These are phyloP conservation scores for Bolborhynchus lineola DNA, from an alignment of 2,113 vertebrate genomes.

Conservation along the genomic window DNA sequence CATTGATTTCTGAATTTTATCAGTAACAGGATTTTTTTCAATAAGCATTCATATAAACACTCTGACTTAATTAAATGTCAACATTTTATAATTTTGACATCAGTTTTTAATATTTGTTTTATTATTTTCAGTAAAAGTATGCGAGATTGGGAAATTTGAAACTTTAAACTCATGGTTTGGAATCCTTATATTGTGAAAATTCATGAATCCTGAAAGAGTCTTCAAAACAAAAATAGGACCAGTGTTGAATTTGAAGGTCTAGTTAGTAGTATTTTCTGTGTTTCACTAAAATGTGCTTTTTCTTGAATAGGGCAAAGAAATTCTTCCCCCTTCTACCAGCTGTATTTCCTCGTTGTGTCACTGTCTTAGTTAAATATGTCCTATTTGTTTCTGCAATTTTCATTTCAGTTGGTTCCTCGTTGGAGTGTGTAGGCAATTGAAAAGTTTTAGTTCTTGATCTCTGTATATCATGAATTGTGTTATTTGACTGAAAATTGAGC, in stretches of 20 bases:
- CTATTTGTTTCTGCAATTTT: not conserved
- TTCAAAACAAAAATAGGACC: not conserved
- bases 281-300: not conserved
- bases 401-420: not conserved
- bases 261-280: not conserved
- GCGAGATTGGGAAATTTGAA: not conserved
- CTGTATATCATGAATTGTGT: not conserved
- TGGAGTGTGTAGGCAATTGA: not conserved
- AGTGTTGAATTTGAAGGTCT: not conserved
- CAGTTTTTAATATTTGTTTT: not conserved
- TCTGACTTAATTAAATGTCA: not conserved
- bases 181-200: not conserved
- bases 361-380: not conserved
- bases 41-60: not conserved
- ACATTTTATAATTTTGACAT: not conserved
- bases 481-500: not conserved
- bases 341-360: not conserved
- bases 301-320: not conserved
- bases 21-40: not conserved
- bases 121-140: not conserved
- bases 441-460: not conserved
- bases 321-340: not conserved
- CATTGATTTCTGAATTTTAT: not conserved
- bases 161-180: not conserved
- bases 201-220: not conserved